A percentile compares a stretch with the other conserved stretches of the same genome.
Conservation (phyloP, 2,113 vertebrate genomes). For the Saguinus imperator region DNA sequence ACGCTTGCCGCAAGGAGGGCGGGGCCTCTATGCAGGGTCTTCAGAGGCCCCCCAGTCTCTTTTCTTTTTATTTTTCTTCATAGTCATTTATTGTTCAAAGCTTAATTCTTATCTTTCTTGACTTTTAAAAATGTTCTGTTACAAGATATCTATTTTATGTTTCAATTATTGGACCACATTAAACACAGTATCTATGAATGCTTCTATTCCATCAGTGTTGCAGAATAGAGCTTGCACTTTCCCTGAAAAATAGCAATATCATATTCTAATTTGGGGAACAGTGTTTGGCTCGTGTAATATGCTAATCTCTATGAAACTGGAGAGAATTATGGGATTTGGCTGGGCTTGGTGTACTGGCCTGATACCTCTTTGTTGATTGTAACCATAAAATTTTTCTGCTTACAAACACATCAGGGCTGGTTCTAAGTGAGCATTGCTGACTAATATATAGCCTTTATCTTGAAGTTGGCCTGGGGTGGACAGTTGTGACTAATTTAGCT, state of each 20-base stretch:
- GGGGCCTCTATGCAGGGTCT: not conserved
- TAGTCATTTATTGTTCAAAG: not conserved
- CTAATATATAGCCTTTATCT: not conserved
- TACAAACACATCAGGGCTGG: not conserved
- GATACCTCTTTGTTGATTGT: conserved; percentile 30
- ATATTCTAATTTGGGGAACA: not conserved
- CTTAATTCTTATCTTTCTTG: not conserved
- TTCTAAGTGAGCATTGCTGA: conserved; percentile 33
- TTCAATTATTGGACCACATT: not conserved
- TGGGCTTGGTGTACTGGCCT: not conserved
- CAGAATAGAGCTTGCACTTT: not conserved
- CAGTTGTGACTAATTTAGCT: conserved; percentile 47
- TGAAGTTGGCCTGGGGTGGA: conserved; percentile 3
- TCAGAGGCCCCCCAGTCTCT: not conserved
- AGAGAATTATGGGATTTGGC: not conserved
- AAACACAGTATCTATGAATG: not conserved
- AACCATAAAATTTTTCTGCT: conserved; percentile 38
- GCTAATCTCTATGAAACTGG: conserved; percentile 40
- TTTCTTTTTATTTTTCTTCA: conserved; percentile 30
- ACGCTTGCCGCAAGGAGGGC: not conserved
- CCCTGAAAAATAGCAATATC: not conserved
- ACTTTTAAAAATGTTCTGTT: conserved; percentile 36
- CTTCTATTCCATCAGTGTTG: not conserved
- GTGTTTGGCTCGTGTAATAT: conserved; percentile 20
- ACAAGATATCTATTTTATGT: not conserved